phyloP scores from a whole-genome alignment of 2,113 vertebrate genomes.

The Oxyura jamaicensis region DNA sequence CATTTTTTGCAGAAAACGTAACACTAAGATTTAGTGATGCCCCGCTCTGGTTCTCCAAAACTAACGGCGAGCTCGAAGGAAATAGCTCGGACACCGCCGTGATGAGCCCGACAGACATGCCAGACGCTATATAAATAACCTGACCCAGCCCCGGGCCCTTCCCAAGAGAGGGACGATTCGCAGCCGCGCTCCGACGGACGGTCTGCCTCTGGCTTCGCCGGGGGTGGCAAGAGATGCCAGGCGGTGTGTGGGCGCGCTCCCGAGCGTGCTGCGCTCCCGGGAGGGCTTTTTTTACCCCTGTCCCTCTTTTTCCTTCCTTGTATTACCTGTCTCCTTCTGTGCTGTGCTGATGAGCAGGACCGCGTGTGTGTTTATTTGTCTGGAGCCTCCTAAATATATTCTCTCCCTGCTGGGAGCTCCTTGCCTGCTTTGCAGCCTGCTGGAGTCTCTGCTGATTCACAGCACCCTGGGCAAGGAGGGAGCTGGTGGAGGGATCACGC shows the following conservation, averaged over 20 bases:
- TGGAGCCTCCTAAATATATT: neutral
- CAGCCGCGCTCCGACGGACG: conserved; percentile 57
- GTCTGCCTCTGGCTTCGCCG: conserved; percentile 34
- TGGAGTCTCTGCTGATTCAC: neutral
- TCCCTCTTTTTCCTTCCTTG: neutral
- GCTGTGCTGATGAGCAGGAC: neutral
- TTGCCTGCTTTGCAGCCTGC: neutral
- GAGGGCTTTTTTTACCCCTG: neutral
- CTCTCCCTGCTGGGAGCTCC: neutral
- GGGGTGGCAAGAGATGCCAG: neutral
- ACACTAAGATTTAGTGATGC: neutral
- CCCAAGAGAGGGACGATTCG: conserved; percentile 14
- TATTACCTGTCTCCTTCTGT: neutral
- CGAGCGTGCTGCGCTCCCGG: rapidly evolving
- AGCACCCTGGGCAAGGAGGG: neutral
- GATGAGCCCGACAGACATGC: conserved; percentile 18
- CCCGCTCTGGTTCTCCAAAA: neutral
- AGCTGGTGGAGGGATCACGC: neutral
- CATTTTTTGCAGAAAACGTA: neutral
- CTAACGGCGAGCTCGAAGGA: neutral
- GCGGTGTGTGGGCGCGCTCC: neutral
- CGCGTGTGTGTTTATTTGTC: neutral
- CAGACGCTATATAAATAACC: conserved; percentile 5
- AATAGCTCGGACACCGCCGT: neutral
- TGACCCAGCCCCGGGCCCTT: neutral